Conservation (phyloP, 2,113 vertebrate species). For the Oryzias woworae region DNA sequence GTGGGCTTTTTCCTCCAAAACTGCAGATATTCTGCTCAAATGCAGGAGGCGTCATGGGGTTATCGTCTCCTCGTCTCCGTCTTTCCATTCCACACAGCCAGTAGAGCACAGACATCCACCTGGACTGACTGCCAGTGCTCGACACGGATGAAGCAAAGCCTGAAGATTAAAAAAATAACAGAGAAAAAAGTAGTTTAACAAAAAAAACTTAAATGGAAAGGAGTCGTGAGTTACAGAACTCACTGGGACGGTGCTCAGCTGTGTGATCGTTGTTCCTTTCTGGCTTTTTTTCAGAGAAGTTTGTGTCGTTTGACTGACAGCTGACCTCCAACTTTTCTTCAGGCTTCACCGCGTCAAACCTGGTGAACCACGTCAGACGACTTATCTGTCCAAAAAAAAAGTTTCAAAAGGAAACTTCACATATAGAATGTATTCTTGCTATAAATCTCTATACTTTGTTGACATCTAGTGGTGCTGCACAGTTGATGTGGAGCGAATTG, state of each 20-base stretch:
- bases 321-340: constrained; percentile 18
- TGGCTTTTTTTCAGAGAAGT: neutral
- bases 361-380: constrained; percentile 92
- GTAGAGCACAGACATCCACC: constrained; percentile 73
- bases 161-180: constrained; percentile 14
- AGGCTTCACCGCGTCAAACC: constrained; percentile 64
- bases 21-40: constrained; percentile 27
- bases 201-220: constrained; percentile 1
- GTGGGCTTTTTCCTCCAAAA: constrained; percentile 78
- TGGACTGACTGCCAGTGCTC: constrained; percentile 56
- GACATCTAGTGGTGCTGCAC: constrained; percentile 21
- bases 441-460: neutral
- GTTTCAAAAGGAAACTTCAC: neutral
- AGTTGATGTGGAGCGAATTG: neutral
- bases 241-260: constrained; percentile 40
- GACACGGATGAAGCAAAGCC: constrained; percentile 33
- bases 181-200: neutral
- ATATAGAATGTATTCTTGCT: neutral
- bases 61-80: constrained; percentile 3
- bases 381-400: constrained; percentile 73
- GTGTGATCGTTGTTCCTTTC: constrained; percentile 7
- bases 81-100: constrained; percentile 93
- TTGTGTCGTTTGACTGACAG: neutral
- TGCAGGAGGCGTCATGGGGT: rapidly evolving
- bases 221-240: neutral